Conservation (phyloP, 2,888 invertebrate genomes). For the Pseudanteris insignis region DNA sequence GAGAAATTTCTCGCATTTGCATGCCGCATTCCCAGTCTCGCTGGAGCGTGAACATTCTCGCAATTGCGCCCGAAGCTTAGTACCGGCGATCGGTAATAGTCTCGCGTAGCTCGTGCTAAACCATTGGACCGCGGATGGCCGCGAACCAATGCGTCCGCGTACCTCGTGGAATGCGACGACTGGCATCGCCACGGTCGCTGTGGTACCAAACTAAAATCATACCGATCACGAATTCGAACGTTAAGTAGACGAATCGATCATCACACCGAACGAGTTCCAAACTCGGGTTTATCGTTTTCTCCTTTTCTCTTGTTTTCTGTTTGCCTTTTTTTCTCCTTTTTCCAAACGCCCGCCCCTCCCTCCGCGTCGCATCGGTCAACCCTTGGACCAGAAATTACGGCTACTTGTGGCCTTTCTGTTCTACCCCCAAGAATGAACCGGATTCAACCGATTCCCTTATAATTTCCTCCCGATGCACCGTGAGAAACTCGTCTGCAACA, state of each 20-base stretch:
- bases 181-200: too few relatives aligned
- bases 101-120: conserved; percentile 33
- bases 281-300: background rate
- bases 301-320: background rate
- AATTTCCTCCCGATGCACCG: conserved; percentile 60
- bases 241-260: background rate
- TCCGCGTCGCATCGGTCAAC: conserved; percentile 11
- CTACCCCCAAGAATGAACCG: conserved; percentile 42
- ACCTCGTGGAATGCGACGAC: too few relatives aligned
- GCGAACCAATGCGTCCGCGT: conserved; percentile 17
- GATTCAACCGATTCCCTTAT: conserved; percentile 46
- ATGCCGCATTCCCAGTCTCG: conserved; percentile 28
- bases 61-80: conserved; percentile 33
- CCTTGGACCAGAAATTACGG: conserved; percentile 12
- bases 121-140: conserved; percentile 24
- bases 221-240: conserved; percentile 60
- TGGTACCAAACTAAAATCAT: conserved; percentile 40
- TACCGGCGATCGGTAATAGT: conserved; percentile 24
- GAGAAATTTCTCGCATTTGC: conserved; percentile 32
- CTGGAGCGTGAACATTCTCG: conserved; percentile 35
- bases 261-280: conserved; percentile 23
- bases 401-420: conserved; percentile 25
- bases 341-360: background rate
- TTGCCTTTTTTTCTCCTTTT: conserved; percentile 37
- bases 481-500: conserved; percentile 62